These are phyloP conservation scores for Musca domestica DNA, from an alignment of 1,140 invertebrate species.

Conservation along the genomic window DNA sequence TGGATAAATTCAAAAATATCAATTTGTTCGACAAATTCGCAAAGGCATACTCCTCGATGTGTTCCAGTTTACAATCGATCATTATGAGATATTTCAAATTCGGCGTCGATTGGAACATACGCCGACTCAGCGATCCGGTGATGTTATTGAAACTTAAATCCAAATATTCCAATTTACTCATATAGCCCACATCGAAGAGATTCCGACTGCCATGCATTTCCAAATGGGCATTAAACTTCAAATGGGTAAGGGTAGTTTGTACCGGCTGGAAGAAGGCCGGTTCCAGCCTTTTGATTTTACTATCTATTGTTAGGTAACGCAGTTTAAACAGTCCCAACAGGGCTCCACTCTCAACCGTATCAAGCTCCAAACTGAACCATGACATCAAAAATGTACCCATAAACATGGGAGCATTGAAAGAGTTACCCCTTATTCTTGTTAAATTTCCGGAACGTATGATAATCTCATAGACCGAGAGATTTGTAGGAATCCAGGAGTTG, in stretches of 20 bases:
- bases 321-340: slow-evolving; percentile 34
- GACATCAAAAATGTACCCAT: slow-evolving; percentile 30
- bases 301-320: slow-evolving; percentile 33
- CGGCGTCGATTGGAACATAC: slow-evolving; percentile 31
- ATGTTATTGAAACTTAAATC: slow-evolving; percentile 38
- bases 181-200: slow-evolving; percentile 31
- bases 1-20: slow-evolving; percentile 29
- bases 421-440: slow-evolving; percentile 26
- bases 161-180: slow-evolving; percentile 32
- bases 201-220: slow-evolving; percentile 19
- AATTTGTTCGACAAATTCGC: slow-evolving; percentile 26
- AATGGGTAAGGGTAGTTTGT: slow-evolving; percentile 31
- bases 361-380: slow-evolving; percentile 28
- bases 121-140: slow-evolving; percentile 26
- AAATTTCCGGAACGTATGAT: slow-evolving; percentile 27
- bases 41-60: slow-evolving; percentile 33
- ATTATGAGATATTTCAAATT: slow-evolving; percentile 33
- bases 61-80: slow-evolving; percentile 27
- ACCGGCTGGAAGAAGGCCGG: slow-evolving; percentile 36
- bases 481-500: slow-evolving; percentile 27
- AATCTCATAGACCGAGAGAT: slow-evolving; percentile 27
- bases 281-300: slow-evolving; percentile 23
- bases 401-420: slow-evolving; percentile 33
- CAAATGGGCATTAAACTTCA: slow-evolving; percentile 32
- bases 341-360: slow-evolving; percentile 30